Evolutionary conservation across 2,888 invertebrate species (phyloP).

Genomic region (Geotrupes spiniger): DNA sequence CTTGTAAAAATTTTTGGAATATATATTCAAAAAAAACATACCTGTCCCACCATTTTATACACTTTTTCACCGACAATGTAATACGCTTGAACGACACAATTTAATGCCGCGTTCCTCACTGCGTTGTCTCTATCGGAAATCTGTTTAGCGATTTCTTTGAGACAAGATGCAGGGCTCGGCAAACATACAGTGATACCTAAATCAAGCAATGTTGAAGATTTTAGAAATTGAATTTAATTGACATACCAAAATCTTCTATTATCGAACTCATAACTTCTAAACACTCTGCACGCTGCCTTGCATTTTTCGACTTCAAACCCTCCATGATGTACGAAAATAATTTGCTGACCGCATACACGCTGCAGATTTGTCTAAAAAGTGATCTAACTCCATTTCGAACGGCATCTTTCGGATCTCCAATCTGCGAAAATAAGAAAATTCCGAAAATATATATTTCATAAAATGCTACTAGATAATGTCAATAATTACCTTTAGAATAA

Average conservation of each 20-base stretch:
- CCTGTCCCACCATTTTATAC: slow-evolving; percentile 88
- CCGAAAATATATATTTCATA: neutral
- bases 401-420: slow-evolving; percentile 95
- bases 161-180: slow-evolving; percentile 72
- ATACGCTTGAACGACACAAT: slow-evolving; percentile 88
- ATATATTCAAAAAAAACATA: slow-evolving; percentile 39
- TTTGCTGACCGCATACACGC: slow-evolving; percentile 85
- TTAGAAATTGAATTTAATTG: no score
- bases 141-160: slow-evolving; percentile 90
- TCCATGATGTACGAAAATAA: slow-evolving; percentile 90
- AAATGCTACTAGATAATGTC: neutral
- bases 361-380: slow-evolving; percentile 79
- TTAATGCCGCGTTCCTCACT: slow-evolving; percentile 93
- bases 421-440: no score
- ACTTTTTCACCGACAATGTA: slow-evolving; percentile 87
- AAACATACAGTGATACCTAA: slow-evolving; percentile 70
- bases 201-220: slow-evolving; percentile 21
- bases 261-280: slow-evolving; percentile 86
- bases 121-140: slow-evolving; percentile 95
- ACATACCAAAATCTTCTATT: slow-evolving; percentile 75
- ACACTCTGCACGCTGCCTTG: slow-evolving; percentile 94
- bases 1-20: slow-evolving; percentile 7
- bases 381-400: slow-evolving; percentile 86
- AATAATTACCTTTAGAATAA: slow-evolving; percentile 79
- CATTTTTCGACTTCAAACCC: slow-evolving; percentile 94